Evolutionary conservation across 2,113 vertebrate genomes (phyloP), one percentile per base, ranked within the genome.

Genomic region (Chunga burmeisteri): DNA sequence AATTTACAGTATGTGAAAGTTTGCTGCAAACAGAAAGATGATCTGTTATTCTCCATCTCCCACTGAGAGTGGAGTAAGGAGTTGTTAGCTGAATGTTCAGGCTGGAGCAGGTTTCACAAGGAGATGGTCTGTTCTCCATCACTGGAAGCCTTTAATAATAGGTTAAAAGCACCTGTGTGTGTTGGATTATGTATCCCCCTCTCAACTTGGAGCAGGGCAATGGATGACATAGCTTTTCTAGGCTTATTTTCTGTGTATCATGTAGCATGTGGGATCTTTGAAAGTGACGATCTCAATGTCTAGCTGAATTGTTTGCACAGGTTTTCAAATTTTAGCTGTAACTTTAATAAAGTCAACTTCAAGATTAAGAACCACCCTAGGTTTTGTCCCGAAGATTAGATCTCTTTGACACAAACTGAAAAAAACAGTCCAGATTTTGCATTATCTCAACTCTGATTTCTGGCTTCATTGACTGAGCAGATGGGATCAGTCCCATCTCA

Each of bases 401-500:
- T 80, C 38, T 70, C 23, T 61, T 13, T 71, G 38, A 70, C 40
- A 70, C 21, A 63, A 88, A 42, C 32, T 74, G 21, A 19, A 56
- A 81, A 80, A 36, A 62, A 1, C 23, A 70, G 26, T 53, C 50
- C 22, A 47, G 73, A 42, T 87, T 85, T 89, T 86, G 11, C 26
- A 10, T 79, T 90, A 59, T 92, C 71, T 86, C 34, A 56, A 53
- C 63, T 88, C 62, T 55, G 86, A 58, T 86, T 95, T 95, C 95
- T 92, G 88, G 92, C 88, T 92, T 83, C 44, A 15, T 34, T 86
- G 85, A 17, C 42, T 79, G 67, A 94, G 80, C 88, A 94, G 94
- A 90, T 96, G 90, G 88, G 67, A 88, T 81, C 63, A 78, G 61
- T 72, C 66, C 82, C 44, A 68, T 88, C 82, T 94, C 86, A 44